Evolutionary conservation across 1,140 invertebrate species (phyloP), one percentile per base, ranked within the genome.

Genomic region (Trachelipus rathkii): DNA sequence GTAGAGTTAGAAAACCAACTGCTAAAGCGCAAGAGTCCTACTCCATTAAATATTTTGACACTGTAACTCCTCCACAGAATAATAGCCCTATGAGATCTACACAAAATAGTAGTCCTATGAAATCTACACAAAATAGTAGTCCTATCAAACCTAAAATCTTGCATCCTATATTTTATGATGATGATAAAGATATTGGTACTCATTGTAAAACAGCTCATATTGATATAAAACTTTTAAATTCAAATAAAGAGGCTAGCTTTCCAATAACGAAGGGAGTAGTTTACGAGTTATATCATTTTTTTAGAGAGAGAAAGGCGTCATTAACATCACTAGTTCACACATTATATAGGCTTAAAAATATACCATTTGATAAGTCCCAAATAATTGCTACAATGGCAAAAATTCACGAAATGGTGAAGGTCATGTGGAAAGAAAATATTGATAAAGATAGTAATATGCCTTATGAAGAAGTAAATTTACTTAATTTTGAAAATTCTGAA

Each of bases 301-400:
- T 72, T 71, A 71, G 71, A 44, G 75, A 76, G 24, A 50, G 75
- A n/a, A 50, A 68, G 67, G 69, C 69, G 9, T 68, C 75, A 33
- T 71, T 76, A 53, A 76, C 75, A n/a, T 76, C 75, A 19, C 44
- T 76, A n/a, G 75, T 72, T 11, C 60, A 72, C 11, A 76, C 45
- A 72, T 71, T 46, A 33, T 53, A 72, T 21, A 71, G 70, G 72
- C 33, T 74, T 70, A 67, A 43, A 24, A 68, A 66, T 24, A 70
- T n/a, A 43, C n/a, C 68, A 10, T 10, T 69, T 15, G 44, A 44
- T 46, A 69, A 23, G 10, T 23, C 19, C 23, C 43, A 43, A 15
- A 74, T 75, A 53, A 60, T 68, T 11, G 43, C 69, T 6, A 13
- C 66, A 1, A 75, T 75, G 73, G 60, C 44, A 44, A 44, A 60